These are phyloP conservation scores for Anastrepha ludens DNA, from an alignment of 1,140 invertebrate species.

Conservation along the genomic window DNA sequence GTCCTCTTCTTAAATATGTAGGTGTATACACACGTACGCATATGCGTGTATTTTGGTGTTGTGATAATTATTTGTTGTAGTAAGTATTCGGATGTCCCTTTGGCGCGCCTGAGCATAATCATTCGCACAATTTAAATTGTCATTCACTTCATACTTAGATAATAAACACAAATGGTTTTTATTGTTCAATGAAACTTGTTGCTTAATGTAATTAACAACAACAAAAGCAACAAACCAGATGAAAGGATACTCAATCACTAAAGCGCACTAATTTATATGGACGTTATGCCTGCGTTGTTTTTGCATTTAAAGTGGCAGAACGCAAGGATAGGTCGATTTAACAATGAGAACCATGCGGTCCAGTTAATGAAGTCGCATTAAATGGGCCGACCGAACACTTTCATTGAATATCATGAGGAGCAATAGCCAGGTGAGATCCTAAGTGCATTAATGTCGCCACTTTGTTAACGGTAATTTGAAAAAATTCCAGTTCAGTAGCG, in stretches of 20 bases:
- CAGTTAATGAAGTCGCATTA: background rate
- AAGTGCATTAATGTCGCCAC: conserved; percentile 15
- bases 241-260: background rate
- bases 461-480: conserved; percentile 40
- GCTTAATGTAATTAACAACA: conserved; percentile 3
- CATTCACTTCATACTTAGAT: background rate
- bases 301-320: background rate
- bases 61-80: background rate
- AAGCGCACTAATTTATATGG: background rate
- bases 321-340: too few species aligned
- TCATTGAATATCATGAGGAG: too few species aligned
- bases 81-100: background rate
- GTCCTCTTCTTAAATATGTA: too few species aligned
- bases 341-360: background rate
- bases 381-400: background rate
- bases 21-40: too few species aligned
- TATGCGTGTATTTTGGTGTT: too few species aligned
- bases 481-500: conserved; percentile 54
- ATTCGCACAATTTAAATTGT: too few species aligned
- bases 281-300: background rate
- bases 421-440: background rate
- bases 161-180: background rate
- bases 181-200: conserved; percentile 8
- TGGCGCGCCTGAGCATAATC: background rate
- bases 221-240: background rate